Conservation (phyloP, 2,113 vertebrate genomes). For the Cnemophilus loriae region DNA sequence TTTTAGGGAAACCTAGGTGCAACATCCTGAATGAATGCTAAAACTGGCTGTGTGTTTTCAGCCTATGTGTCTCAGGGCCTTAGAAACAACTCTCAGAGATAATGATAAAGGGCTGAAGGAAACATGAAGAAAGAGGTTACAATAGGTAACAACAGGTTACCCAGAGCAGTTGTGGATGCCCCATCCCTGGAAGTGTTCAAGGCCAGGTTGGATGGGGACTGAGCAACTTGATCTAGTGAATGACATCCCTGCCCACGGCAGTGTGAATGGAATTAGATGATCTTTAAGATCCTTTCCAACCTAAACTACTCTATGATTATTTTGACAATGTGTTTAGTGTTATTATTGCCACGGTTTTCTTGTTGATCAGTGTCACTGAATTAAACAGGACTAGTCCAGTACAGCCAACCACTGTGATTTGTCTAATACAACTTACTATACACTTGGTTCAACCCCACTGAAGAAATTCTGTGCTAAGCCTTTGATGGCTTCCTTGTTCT, state of each 20-base stretch:
- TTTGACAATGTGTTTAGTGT: not conserved
- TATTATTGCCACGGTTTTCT: not conserved
- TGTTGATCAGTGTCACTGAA: not conserved
- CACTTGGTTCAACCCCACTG: not conserved
- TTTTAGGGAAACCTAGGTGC: not conserved
- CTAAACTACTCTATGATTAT: not conserved
- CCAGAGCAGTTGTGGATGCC: not conserved
- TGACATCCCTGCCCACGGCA: not conserved
- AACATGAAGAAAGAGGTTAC: not conserved
- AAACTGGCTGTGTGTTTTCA: not conserved
- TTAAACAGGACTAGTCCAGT: not conserved
- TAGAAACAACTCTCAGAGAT: not conserved
- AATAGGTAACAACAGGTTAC: not conserved
- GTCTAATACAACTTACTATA: not conserved
- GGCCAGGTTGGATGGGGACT: not conserved
- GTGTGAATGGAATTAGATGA: not conserved
- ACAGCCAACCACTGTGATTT: not conserved
- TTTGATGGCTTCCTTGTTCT: not conserved
- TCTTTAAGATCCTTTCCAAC: not conserved
- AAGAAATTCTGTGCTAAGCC: not conserved
- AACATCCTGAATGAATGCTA: not conserved
- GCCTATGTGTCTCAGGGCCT: not conserved
- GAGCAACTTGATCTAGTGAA: not conserved
- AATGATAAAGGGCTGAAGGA: not conserved
- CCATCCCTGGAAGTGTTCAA: not conserved